Evolutionary conservation across 2,797 vertebrate species (phyloP), one percentile per base, ranked within the genome.

Genomic region (Mareca strepera): DNA sequence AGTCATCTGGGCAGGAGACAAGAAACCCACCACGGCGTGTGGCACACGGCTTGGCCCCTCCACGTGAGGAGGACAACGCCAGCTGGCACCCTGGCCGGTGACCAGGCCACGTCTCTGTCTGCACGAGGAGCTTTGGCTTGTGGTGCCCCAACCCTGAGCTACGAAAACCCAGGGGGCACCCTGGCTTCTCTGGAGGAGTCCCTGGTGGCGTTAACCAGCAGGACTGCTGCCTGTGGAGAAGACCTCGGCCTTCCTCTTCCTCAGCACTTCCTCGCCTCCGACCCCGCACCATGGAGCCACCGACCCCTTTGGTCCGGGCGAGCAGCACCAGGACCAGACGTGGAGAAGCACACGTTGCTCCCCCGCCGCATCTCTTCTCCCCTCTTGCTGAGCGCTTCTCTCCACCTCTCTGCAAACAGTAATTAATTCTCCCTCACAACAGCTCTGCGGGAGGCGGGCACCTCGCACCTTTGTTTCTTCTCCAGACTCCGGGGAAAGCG

Each of bases 241-340:
- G 62, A 31, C 3, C 0, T 7, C 22, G n/a, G 25, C 69, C 23
- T 52, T 79, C 78, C 67, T 84, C 67, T 48, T 81, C n/a, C 28
- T 4, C 70, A 60, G 77, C 77, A 56, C 15, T 44, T 92, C 63
- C 77, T 23, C 16, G 41, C 31, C 68, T 33, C 48, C 7, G 50
- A 50, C 7, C 6, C 11, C 1, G 7, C 3, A 1, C 6, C 28
- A 35, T 1, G 4, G 39, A 26, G 9, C 50, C 50, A 35, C 39
- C 0, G 0, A 28, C 25, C 5, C 50, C 76, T 53, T 50, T 0
- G 0, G 31, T 21, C 20, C 46, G 12, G 15, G n/a, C 0, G 1
- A 52, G 20, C 0, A 6, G 63, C 50, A 48, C 12, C 56, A 44
- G 33, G 31, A 50, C n/a, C 56, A 41, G 81, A 11, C 1, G 0